phyloP scores from a whole-genome alignment of 1,140 invertebrate species.

The Macrobrachium rosenbergii region DNA sequence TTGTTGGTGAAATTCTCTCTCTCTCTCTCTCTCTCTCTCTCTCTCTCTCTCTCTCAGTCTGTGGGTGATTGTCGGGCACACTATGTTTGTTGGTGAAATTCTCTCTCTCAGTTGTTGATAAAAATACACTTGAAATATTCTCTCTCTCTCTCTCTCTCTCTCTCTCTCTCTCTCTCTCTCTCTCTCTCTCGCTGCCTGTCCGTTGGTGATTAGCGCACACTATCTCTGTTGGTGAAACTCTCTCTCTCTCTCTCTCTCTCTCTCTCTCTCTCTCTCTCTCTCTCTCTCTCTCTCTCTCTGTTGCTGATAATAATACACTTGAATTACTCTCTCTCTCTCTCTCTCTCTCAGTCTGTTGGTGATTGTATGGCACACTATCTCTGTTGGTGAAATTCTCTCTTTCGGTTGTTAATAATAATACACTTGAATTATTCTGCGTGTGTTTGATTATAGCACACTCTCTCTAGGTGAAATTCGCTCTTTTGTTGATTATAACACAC shows the following conservation, averaged over 20 bases:
- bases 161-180: slow-evolving; percentile 33
- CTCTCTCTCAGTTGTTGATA: no score
- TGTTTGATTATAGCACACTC: no score
- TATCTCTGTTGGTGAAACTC: neutral
- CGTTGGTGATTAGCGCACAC: neutral
- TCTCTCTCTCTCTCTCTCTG: neutral
- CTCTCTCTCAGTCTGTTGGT: neutral
- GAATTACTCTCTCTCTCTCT: neutral
- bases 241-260: no score
- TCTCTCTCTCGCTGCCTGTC: slow-evolving; percentile 11
- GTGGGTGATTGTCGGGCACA: neutral
- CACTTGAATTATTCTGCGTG: neutral
- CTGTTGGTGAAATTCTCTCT: neutral
- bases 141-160: slow-evolving; percentile 25
- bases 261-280: neutral
- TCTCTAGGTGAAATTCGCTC: no score
- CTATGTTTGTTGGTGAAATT: neutral
- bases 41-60: neutral
- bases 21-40: neutral
- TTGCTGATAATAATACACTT: neutral
- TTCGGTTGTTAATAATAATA: neutral
- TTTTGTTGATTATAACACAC: no score
- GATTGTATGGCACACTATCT: neutral
- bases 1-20: neutral
- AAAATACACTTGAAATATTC: no score